phyloP scores from a whole-genome alignment of 2,888 invertebrate genomes.

The Taphrorychus bicolor region DNA sequence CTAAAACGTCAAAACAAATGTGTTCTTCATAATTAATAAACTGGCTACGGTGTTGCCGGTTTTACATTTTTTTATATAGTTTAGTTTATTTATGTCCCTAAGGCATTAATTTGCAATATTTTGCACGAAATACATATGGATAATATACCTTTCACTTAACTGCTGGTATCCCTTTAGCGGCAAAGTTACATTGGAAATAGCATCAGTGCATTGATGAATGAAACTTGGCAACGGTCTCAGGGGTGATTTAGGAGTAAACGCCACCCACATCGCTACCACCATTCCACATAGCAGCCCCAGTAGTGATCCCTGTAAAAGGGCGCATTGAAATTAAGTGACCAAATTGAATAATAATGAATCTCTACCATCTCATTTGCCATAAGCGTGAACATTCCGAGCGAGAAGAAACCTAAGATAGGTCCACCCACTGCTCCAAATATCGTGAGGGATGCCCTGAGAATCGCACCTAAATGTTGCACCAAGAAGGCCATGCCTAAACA shows the following conservation, averaged over 20 bases:
- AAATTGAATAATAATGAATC: too few species aligned
- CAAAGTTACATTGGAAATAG: neutral
- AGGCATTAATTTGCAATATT: too few species aligned
- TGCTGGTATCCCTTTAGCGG: neutral
- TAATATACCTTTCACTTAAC: neutral
- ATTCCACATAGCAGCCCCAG: conserved; percentile 71
- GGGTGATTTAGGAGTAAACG: conserved; percentile 77
- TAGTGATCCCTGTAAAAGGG: conserved; percentile 69
- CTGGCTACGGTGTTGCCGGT: too few species aligned
- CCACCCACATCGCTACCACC: conserved; percentile 79
- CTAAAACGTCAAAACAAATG: too few species aligned
- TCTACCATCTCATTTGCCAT: conserved; percentile 74
- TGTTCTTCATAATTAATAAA: too few species aligned
- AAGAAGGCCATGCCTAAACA: conserved; percentile 84
- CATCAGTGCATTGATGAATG: conserved; percentile 64
- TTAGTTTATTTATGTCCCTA: too few species aligned
- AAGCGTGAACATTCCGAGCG: conserved; percentile 85
- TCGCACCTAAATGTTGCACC: conserved; percentile 81
- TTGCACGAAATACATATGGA: neutral
- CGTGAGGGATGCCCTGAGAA: conserved; percentile 83
- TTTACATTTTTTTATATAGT: too few species aligned
- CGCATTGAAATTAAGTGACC: too few species aligned
- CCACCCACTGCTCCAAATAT: conserved; percentile 90
- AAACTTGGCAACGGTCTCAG: conserved; percentile 65
- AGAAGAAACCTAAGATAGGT: conserved; percentile 84